These are phyloP conservation scores for Lycaon pictus DNA, from an alignment of 2,113 vertebrate genomes.

Conservation along the genomic window DNA sequence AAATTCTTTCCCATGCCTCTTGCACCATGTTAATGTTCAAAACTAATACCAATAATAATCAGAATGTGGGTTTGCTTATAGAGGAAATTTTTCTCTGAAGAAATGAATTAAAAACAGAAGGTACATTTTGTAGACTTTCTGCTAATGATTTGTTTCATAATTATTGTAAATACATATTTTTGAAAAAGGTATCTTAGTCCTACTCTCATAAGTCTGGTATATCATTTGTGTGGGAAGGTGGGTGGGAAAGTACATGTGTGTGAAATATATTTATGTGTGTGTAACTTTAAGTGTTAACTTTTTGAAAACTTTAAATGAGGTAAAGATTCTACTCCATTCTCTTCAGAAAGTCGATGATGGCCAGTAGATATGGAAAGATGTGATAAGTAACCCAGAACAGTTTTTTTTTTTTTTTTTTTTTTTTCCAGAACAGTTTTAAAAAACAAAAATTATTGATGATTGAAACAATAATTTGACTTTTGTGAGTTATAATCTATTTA, in stretches of 20 bases:
- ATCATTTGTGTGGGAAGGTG: not conserved
- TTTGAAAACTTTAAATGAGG: not conserved
- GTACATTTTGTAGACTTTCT: conserved; percentile 23
- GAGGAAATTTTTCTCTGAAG: not conserved
- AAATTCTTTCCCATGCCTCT: not conserved
- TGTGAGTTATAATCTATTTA: not conserved
- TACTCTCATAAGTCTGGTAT: not conserved
- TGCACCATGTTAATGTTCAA: not conserved
- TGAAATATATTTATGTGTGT: not conserved
- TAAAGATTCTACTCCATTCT: not conserved
- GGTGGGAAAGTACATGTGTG: too few relatives aligned
- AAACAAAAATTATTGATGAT: conserved; percentile 20
- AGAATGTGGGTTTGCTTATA: not conserved
- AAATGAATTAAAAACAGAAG: conserved; percentile 11
- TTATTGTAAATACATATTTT: conserved; percentile 44
- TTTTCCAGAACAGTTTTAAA: not conserved
- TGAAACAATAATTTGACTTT: not conserved
- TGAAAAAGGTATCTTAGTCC: not conserved
- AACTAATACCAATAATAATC: conserved; percentile 27
- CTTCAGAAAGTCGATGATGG: not conserved
- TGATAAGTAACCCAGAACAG: not conserved
- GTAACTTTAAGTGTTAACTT: not conserved
- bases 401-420: too few relatives aligned
- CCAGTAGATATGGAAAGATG: not conserved
- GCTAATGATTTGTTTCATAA: conserved; percentile 26